Evolutionary conservation across 2,888 invertebrate genomes (phyloP).

Genomic region (Spisula solida): DNA sequence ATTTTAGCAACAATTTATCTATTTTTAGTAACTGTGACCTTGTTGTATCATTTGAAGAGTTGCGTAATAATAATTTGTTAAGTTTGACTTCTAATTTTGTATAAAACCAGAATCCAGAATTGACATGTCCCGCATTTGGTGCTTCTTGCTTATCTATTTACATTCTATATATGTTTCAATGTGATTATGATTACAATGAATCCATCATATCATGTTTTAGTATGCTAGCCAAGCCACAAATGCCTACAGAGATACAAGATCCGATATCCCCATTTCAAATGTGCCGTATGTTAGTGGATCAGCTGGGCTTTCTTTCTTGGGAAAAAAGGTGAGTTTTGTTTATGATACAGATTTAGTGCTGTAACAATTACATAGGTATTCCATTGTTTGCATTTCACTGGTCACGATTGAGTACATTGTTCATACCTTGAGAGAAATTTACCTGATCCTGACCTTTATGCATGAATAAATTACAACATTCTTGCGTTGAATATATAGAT

Average conservation of each 20-base stretch:
- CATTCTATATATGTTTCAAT: neutral
- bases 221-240: constrained; percentile 89
- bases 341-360: too few relatives aligned
- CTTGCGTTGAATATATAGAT: too few relatives aligned
- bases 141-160: neutral
- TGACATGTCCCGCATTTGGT: neutral
- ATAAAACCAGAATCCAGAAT: neutral
- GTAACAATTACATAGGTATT: too few relatives aligned
- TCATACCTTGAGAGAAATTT: too few relatives aligned
- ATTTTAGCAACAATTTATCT: too few relatives aligned
- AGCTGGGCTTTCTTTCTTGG: constrained; percentile 96
- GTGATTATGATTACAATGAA: neutral
- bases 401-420: too few relatives aligned
- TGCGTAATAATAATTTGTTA: neutral
- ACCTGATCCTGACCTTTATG: too few relatives aligned
- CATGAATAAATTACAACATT: too few relatives aligned
- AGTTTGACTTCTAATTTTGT: neutral
- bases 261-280: constrained; percentile 89
- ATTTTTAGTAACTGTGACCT: too few relatives aligned
- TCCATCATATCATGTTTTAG: constrained; percentile 81
- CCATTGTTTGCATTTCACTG: too few relatives aligned
- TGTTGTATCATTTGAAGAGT: neutral
- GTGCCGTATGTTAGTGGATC: constrained; percentile 96
- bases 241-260: constrained; percentile 89
- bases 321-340: constrained; percentile 90